These are phyloP conservation scores for Callitettix versicolor DNA, from an alignment of 1,140 invertebrate genomes.

Conservation along the genomic window DNA sequence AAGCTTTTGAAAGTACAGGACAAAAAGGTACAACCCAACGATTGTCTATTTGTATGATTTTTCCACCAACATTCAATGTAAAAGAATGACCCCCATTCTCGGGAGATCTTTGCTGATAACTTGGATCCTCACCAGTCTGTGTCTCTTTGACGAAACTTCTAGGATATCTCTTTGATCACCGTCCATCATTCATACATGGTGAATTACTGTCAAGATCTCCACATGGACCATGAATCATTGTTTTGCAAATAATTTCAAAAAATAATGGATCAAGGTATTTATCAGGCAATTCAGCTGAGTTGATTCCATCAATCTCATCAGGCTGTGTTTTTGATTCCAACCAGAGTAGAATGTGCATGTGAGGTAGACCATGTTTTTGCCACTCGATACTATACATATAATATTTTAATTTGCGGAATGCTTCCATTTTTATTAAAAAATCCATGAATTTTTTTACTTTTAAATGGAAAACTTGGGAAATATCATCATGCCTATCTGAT, in stretches of 20 bases:
- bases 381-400: slow-evolving; percentile 36
- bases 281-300: slow-evolving; percentile 44
- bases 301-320: slow-evolving; percentile 36
- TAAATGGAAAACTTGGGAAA: slow-evolving; percentile 10
- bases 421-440: background rate
- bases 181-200: slow-evolving; percentile 38
- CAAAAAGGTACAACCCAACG: slow-evolving; percentile 33
- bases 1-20: slow-evolving; percentile 28
- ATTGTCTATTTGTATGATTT: no score
- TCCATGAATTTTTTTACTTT: slow-evolving; percentile 12
- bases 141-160: slow-evolving; percentile 29
- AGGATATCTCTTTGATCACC: slow-evolving; percentile 36
- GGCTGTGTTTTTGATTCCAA: slow-evolving; percentile 31
- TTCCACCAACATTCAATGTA: slow-evolving; percentile 21
- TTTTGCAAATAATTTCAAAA: slow-evolving; percentile 32
- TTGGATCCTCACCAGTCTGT: slow-evolving; percentile 28
- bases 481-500: background rate
- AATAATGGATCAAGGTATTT: slow-evolving; percentile 31
- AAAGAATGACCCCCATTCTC: slow-evolving; percentile 16
- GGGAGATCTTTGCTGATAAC: slow-evolving; percentile 26
- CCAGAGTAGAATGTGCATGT: slow-evolving; percentile 41
- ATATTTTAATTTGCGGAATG: slow-evolving; percentile 18
- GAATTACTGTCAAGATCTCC: slow-evolving; percentile 34
- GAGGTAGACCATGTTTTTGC: slow-evolving; percentile 37
- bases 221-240: slow-evolving; percentile 45